Evolutionary conservation across 2,113 vertebrate species (phyloP).

Genomic region (Lophura nycthemera): DNA sequence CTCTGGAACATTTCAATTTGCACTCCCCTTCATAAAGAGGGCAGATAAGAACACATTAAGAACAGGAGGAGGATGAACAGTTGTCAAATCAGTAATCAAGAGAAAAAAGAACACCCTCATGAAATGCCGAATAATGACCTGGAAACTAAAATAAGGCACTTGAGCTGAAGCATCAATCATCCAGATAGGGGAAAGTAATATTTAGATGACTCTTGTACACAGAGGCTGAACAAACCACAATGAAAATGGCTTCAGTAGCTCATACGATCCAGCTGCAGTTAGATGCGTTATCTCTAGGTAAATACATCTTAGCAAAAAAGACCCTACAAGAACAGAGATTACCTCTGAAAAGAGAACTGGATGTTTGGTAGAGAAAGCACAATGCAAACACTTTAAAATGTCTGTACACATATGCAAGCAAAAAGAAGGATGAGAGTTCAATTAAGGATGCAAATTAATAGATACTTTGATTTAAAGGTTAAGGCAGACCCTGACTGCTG

Average conservation of each 20-base stretch:
- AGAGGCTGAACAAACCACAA: constrained; percentile 2
- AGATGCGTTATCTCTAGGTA: neutral
- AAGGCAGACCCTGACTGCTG: neutral
- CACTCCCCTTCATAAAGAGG: constrained; percentile 10
- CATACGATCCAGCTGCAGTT: fast-evolving
- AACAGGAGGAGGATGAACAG: constrained; percentile 27
- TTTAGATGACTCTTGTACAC: constrained; percentile 47
- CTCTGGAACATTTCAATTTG: neutral
- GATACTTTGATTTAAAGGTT: neutral
- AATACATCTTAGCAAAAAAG: neutral
- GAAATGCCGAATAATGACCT: constrained; percentile 31
- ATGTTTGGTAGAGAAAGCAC: neutral
- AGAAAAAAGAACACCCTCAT: constrained; percentile 26
- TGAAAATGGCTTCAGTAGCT: neutral
- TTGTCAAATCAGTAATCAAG: constrained; percentile 62
- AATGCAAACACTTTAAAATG: neutral
- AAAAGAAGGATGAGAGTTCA: neutral
- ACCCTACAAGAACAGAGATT: neutral
- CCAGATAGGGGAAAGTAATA: constrained; percentile 27
- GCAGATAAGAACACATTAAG: constrained; percentile 35
- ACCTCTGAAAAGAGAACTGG: neutral
- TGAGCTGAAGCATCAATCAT: constrained; percentile 52
- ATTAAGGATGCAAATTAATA: neutral
- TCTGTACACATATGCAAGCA: neutral
- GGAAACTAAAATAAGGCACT: constrained; percentile 38